A percentile compares a stretch with the other conserved stretches of the same genome.
Evolutionary conservation across 2,113 vertebrate genomes (phyloP).

Genomic region (Phyllopteryx taeniolatus): DNA sequence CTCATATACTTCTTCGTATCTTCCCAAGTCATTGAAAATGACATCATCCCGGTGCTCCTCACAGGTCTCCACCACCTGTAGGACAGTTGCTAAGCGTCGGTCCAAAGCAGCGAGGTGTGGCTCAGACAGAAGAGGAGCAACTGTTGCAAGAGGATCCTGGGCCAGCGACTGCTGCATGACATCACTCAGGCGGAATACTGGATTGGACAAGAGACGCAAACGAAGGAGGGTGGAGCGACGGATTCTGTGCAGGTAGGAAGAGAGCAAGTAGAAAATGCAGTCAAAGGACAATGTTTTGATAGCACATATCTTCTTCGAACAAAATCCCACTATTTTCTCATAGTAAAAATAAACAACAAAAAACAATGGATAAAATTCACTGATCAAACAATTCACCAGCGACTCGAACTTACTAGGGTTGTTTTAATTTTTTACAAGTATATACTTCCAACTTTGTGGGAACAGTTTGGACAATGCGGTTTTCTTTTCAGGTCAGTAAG

Average conservation of each 20-base stretch:
- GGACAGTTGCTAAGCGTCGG: conserved; percentile 76
- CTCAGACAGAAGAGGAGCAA: conserved; percentile 82
- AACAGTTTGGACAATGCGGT: too few relatives aligned
- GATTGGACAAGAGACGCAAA: conserved; percentile 77
- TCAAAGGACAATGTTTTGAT: background rate
- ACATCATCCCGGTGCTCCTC: conserved; percentile 41
- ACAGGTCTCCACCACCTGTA: conserved; percentile 72
- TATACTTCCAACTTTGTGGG: too few relatives aligned
- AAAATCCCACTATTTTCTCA: background rate
- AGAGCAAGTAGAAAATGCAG: background rate
- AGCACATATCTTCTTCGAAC: background rate
- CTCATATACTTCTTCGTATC: conserved; percentile 1
- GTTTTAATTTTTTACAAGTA: too few relatives aligned
- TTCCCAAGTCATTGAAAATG: conserved; percentile 49
- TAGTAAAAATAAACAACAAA: background rate
- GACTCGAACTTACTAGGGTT: too few relatives aligned
- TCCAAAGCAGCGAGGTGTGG: conserved; percentile 88
- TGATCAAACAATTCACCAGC: background rate
- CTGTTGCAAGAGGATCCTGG: conserved; percentile 80
- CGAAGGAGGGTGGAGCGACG: conserved; percentile 85
- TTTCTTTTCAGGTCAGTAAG: too few relatives aligned
- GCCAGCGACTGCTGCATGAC: conserved; percentile 86
- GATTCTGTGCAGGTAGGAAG: conserved; percentile 71
- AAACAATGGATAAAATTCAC: background rate
- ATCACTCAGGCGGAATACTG: conserved; percentile 77